Base-by-base conservation (phyloP, 1,140 invertebrate species). In the fruit fly (Drosophila melanogaster) region DNA sequence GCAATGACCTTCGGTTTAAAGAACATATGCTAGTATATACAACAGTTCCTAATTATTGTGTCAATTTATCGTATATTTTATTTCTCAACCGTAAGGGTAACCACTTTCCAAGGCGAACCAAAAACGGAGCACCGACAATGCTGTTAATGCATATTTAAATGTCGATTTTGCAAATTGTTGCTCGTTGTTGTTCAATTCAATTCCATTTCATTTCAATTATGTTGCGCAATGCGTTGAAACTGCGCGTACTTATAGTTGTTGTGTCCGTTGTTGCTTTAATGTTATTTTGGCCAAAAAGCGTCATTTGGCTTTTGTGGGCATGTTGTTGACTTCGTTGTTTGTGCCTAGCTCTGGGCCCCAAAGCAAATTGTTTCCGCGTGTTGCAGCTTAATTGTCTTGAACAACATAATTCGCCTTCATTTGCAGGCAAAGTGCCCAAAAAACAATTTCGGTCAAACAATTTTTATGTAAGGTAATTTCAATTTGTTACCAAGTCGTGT, bases 101-200 rank as follows among this genome's bases (percentile, higher is more conserved):
- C 37, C 61, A 69, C 72, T 77, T 81, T 73, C 67, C 67, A 37
- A 59, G 50, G 62, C 64, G 33, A 44, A n/a, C 55, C 49, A 22
- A 41, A 55, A 41, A 46, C 60, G 57, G 57, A 79, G 19, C 55
- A 58, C 65, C 56, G 74, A 41, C 66, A 54, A 55, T 56, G 72
- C 40, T 35, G 64, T 77, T 89, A 83, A 83, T 79, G 83, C 73
- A 66, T 64, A 89, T 79, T 83, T 89, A 89, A 87, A 89, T 87
- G 83, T 77, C 84, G 71, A 87, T 79, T 89, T 83, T 79, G 83
- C 83, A 87, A 87, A 87, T 87, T 87, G 83, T 79, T 83, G 76
- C 46, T 55, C 47, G 70, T 79, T 81, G 62, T 70, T 81, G 67
- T 69, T 79, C 69, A 62, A 74, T 69, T 79, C 69, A 62, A 74